These are phyloP conservation scores for Tethya wilhelma DNA, from an alignment of 37 sponge, comb jelly and placozoan species.

Conservation along the genomic window DNA sequence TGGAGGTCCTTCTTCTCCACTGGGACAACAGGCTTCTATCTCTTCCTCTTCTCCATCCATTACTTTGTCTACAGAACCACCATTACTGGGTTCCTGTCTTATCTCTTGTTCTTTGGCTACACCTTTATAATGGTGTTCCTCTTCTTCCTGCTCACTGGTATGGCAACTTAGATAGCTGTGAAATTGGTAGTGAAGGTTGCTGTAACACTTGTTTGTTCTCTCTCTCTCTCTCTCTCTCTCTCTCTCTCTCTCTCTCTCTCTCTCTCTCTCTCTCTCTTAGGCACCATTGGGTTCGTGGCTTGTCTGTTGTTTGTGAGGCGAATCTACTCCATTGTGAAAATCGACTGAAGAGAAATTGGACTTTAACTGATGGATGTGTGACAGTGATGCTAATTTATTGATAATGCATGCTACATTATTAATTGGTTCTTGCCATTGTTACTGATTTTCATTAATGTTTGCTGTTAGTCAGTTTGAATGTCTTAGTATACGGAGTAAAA, in stretches of 20 bases:
- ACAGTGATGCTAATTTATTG: too few species aligned
- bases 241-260: conserved; percentile 10
- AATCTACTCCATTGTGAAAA: conserved; percentile 98
- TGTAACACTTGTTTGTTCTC: not conserved
- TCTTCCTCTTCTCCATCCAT: conserved; percentile 90
- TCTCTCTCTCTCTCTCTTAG: conserved; percentile 50
- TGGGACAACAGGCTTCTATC: conserved; percentile 81
- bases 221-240: conserved; percentile 1
- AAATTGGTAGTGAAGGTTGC: not conserved
- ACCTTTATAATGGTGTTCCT: conserved; percentile 86
- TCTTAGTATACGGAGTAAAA: too few species aligned
- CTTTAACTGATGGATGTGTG: too few species aligned
- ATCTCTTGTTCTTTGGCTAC: conserved; percentile 96
- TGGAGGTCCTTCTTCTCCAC: conserved; percentile 98
- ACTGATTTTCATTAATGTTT: too few species aligned
- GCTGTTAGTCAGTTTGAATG: too few species aligned
- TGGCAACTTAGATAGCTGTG: too few species aligned
- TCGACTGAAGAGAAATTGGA: too few species aligned
- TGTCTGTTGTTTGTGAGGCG: conserved; percentile 90
- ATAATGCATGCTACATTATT: too few species aligned
- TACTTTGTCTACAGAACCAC: conserved; percentile 85
- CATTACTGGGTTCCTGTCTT: conserved; percentile 80
- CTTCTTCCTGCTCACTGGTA: conserved; percentile 93
- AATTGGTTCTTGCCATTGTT: too few species aligned
- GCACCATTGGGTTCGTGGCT: conserved; percentile 91